Base-by-base conservation (phyloP, 2,888 invertebrate species). In the Synanthedon vespiformis region DNA sequence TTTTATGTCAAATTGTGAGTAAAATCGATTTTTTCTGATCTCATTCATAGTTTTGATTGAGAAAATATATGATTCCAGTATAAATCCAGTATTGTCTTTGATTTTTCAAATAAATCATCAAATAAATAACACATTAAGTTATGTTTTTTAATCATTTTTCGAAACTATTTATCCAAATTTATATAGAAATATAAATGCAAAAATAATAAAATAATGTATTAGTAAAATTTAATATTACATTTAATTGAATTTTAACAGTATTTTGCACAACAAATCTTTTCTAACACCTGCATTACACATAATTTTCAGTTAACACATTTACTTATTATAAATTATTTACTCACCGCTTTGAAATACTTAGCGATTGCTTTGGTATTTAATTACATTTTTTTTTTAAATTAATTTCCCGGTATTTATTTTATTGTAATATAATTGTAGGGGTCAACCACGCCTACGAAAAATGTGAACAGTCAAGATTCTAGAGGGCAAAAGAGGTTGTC, bases 401-500 rank as follows among this genome's bases (percentile, higher is more conserved):
- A 2, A 10, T 34, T 8, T 34, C 10, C 10, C 10, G 34, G 2
- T 8, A 13, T n/a, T 50, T 12, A n/a, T 40, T 52, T 48, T n/a
- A 1, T 34, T 47, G 11, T 47, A 51, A 13, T 18, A 40, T 18
- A 40, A 12, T 55, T 52, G 52, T 73, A 86, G 84, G 79, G 67
- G 58, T 57, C 81, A 1, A 60, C 76, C 0, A 77, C 78, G 1
- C 73, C 80, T 11, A 74, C 78, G 10, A 86, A 85, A 63, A 79
- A 68, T 57, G 58, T 74, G 34, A 63, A 67, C 13, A 65, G 54
- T 14, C 83, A 83, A 59, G 86, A 87, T 48, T 52, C 71, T 3
- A 64, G 87, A 52, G 86, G 84, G 2, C 86, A 86, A 56, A 87
- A 88, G 55, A 70, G 87, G 51, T 57, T 87, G 18, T 85, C 88